A percentile compares a stretch with the other conserved stretches of the same genome.
These are phyloP conservation scores for Plectus sambesii DNA, from an alignment of 1,140 invertebrate genomes.

Conservation along the genomic window DNA sequence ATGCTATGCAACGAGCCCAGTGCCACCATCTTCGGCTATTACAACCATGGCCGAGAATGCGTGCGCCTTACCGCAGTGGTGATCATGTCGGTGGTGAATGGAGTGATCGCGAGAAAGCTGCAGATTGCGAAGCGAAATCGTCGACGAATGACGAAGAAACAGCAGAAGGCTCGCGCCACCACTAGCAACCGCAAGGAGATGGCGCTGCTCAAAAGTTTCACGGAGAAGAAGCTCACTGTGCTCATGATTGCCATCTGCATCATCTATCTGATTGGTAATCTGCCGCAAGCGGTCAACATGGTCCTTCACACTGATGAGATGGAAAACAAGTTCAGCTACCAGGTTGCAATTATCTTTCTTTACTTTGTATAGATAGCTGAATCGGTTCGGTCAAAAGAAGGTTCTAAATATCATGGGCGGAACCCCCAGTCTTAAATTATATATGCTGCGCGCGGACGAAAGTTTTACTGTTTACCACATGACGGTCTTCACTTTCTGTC, in stretches of 20 bases:
- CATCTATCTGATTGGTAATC: conserved; percentile 36
- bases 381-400: too few species aligned
- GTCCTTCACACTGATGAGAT: conserved; percentile 38
- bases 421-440: too few species aligned
- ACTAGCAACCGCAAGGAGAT: conserved; percentile 24
- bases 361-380: background rate
- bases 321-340: conserved; percentile 32
- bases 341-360: conserved; percentile 20
- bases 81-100: conserved; percentile 31
- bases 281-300: conserved; percentile 43
- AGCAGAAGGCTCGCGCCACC: conserved; percentile 20
- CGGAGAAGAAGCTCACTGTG: conserved; percentile 40
- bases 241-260: conserved; percentile 38
- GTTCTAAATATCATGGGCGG: too few species aligned
- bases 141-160: conserved; percentile 30
- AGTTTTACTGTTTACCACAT: too few species aligned
- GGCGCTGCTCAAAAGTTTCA: conserved; percentile 31
- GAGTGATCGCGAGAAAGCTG: conserved; percentile 31
- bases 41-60: conserved; percentile 35
- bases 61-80: conserved; percentile 36
- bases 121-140: conserved; percentile 40
- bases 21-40: conserved; percentile 37
- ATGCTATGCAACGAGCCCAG: conserved; percentile 36
- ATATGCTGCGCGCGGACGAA: too few species aligned
- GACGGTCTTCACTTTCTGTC: too few species aligned